phyloP scores from a whole-genome alignment of 2,888 invertebrate species.

The Arge pagana region DNA sequence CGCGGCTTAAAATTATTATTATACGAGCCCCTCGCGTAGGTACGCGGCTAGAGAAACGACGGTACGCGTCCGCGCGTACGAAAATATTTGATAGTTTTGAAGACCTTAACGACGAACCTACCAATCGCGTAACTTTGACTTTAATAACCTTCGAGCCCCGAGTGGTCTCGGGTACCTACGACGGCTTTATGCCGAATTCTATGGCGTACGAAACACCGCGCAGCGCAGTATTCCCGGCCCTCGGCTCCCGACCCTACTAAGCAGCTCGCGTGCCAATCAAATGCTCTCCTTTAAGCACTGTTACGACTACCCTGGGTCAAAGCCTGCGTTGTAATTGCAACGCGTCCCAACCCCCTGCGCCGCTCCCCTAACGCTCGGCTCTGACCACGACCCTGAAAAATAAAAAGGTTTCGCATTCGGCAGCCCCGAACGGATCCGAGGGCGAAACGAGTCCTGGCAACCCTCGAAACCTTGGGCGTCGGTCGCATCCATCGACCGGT shows the following conservation, averaged over 20 bases:
- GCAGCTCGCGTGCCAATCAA: conserved; percentile 37
- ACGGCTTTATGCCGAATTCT: conserved; percentile 1
- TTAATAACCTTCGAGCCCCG: conserved; percentile 11
- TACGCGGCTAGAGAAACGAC: no score
- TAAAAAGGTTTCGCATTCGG: conserved; percentile 19
- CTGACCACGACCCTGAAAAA: no score
- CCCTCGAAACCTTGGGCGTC: no score
- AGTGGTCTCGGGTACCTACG: background rate
- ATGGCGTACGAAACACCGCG: background rate
- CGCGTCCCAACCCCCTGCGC: background rate
- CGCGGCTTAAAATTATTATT: conserved; percentile 8
- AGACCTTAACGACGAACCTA: conserved; percentile 30
- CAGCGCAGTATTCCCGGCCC: background rate
- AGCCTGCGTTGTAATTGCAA: conserved; percentile 17
- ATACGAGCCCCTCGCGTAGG: no score
- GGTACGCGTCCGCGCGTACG: conserved; percentile 28
- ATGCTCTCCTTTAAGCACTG: conserved; percentile 32
- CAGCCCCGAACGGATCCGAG: conserved; percentile 12
- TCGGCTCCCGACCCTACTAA: conserved; percentile 30
- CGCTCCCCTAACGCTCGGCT: background rate
- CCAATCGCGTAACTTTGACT: conserved; percentile 25
- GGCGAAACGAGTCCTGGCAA: no score
- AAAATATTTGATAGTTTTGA: conserved; percentile 31
- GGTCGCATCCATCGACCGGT: no score
- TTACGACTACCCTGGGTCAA: conserved; percentile 10